A percentile compares a stretch with the other conserved stretches of the same genome.
Conservation (phyloP, 2,888 invertebrate species). For the Idaea biselata region DNA sequence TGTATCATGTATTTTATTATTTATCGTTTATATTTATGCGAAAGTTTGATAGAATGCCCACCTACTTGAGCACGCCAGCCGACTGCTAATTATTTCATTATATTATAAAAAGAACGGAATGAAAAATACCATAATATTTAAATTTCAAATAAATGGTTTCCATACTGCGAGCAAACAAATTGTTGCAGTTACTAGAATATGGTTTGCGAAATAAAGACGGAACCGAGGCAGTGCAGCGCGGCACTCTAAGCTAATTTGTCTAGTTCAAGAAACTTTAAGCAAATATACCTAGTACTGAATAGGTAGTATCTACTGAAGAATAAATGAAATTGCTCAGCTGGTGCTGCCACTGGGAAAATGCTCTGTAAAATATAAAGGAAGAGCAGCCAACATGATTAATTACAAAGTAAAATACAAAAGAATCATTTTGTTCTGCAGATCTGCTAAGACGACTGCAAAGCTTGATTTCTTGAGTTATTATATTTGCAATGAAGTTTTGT, state of each 20-base stretch:
- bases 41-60: too few relatives aligned
- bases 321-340: constrained; percentile 56
- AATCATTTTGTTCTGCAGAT: constrained; percentile 30
- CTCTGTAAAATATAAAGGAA: constrained; percentile 44
- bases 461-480: constrained; percentile 20
- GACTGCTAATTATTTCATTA: too few relatives aligned
- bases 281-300: constrained; percentile 41
- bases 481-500: constrained; percentile 6
- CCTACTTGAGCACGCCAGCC: too few relatives aligned
- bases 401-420: constrained; percentile 50
- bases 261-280: constrained; percentile 43
- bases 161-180: not conserved
- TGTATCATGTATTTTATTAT: too few relatives aligned
- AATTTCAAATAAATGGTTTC: not conserved
- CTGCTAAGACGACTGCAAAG: constrained; percentile 15
- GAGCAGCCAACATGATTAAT: constrained; percentile 56
- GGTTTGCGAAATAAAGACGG: constrained; percentile 25
- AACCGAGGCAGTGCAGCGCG: constrained; percentile 17
- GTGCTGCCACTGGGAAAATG: constrained; percentile 36
- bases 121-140: too few relatives aligned
- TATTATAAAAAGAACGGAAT: too few relatives aligned
- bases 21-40: too few relatives aligned
- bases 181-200: constrained; percentile 10
- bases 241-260: constrained; percentile 39
- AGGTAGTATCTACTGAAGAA: constrained; percentile 40